Base-by-base conservation (phyloP, 2,113 vertebrate species). In the Xiphophorus maculatus region DNA sequence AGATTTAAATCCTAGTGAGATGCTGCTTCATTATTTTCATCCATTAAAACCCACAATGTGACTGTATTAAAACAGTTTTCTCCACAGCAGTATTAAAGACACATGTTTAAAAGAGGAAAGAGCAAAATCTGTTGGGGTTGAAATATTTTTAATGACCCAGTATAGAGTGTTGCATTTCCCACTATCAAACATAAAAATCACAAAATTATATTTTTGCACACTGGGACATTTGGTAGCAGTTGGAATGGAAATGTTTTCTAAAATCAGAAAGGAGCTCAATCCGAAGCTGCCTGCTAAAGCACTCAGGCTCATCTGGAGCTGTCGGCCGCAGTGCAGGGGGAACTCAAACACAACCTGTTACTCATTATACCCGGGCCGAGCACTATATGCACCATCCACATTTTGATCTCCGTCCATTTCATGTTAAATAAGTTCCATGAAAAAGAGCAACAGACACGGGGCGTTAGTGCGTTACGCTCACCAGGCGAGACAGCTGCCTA, bases 301-400 rank as follows among this genome's bases (percentile, higher is more conserved):
- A 85, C 84, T 90, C 85, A 83, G 83, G 68, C 84, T 92, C 91
- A 92, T 91, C 91, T 92, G 91, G 89, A 87, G 83, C 85, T 79
- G 86, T 81, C 81, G 79, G 82, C 81, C 42, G 25, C 82, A 76
- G 77, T 61, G 1, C 77, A 25, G 81, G 72, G 19, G 76, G 88
- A 87, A 89, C 86, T 84, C 73, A 89, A 90, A 81, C 79, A 82
- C 83, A 91, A 92, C 91, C 92, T 94, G 91, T 87, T 88, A 89
- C 84, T 92, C 90, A 91, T 94, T 92, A 92, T 87, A 84, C 84
- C 83, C 74, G 27, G 63, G 76, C 86, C 76, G 63, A 19, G 77
- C 77, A 54, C 85, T 74, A 69, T 71, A 71, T 83, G 80, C 86
- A 82, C 86, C 85, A 81, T 93, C 84, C 86, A 72, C 88, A 90